A percentile compares a stretch with the other conserved stretches of the same genome.
Evolutionary conservation across 2,888 invertebrate species (phyloP).

Genomic region (Phymatocera aterrima): DNA sequence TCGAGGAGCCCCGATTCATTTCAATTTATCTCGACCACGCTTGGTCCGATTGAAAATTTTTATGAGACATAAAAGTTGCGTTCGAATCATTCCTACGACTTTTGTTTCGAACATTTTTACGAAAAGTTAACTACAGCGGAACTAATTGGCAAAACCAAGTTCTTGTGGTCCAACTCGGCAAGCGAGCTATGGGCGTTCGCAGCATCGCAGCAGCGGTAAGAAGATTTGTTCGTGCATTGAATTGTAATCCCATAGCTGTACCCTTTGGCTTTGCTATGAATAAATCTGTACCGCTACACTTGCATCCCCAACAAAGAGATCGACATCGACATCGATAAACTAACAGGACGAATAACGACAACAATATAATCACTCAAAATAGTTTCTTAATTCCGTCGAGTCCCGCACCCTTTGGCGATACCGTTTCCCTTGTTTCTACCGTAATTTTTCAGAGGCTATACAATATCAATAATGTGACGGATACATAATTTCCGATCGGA

Average conservation of each 20-base stretch:
- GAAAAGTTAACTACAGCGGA: not conserved
- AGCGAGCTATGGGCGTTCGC: not conserved
- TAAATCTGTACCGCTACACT: conserved; percentile 26
- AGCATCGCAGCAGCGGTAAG: not conserved
- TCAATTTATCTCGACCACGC: not conserved
- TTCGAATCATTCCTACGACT: not conserved
- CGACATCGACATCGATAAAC: conserved; percentile 2
- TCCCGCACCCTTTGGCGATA: not conserved
- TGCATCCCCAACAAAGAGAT: not conserved
- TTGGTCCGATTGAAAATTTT: not conserved
- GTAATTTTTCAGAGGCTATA: not conserved
- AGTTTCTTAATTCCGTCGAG: not conserved
- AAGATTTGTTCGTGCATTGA: conserved; percentile 22
- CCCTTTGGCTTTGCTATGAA: conserved; percentile 29
- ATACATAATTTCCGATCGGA: conserved; percentile 2
- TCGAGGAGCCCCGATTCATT: not conserved
- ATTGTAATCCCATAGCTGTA: conserved; percentile 22
- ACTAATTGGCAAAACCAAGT: not conserved
- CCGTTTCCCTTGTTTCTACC: not conserved
- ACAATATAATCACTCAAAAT: not conserved
- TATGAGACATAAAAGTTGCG: not conserved
- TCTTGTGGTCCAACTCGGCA: not conserved
- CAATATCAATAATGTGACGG: not conserved
- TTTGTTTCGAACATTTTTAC: not conserved
- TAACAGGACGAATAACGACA: not conserved